A percentile compares a stretch with the other conserved stretches of the same genome.
phyloP scores from a whole-genome alignment of 2,113 vertebrate species.

The Theristicus caerulescens region DNA sequence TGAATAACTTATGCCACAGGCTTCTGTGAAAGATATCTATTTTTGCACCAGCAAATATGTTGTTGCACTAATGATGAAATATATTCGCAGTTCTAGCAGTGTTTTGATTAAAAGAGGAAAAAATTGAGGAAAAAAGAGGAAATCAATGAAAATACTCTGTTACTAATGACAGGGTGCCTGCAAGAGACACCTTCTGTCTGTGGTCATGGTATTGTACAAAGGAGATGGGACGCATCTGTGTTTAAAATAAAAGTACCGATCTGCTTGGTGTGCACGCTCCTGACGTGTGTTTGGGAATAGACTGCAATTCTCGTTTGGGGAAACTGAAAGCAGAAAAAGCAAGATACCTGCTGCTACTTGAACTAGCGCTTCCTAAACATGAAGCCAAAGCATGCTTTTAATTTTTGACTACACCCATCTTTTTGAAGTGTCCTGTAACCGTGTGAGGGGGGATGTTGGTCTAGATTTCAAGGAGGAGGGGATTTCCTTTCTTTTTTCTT shows the following conservation, averaged over 20 bases:
- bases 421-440: neutral
- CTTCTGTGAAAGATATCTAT: neutral
- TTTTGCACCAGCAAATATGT: neutral
- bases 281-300: neutral
- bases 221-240: neutral
- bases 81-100: neutral
- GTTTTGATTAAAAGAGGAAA: neutral
- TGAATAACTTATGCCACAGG: neutral
- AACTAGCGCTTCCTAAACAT: neutral
- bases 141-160: neutral
- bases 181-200: neutral
- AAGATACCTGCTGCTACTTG: constrained; percentile 38
- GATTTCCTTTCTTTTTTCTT: neutral
- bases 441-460: neutral
- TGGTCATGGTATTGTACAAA: neutral
- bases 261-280: neutral
- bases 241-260: neutral
- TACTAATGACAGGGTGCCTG: neutral
- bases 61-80: neutral
- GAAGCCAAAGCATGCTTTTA: neutral
- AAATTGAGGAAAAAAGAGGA: neutral
- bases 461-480: neutral
- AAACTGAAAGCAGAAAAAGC: constrained; percentile 12
- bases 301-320: neutral
- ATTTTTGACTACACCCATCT: neutral